phyloP scores from a whole-genome alignment of 2,888 invertebrate genomes.

The Nowickia ferox region DNA sequence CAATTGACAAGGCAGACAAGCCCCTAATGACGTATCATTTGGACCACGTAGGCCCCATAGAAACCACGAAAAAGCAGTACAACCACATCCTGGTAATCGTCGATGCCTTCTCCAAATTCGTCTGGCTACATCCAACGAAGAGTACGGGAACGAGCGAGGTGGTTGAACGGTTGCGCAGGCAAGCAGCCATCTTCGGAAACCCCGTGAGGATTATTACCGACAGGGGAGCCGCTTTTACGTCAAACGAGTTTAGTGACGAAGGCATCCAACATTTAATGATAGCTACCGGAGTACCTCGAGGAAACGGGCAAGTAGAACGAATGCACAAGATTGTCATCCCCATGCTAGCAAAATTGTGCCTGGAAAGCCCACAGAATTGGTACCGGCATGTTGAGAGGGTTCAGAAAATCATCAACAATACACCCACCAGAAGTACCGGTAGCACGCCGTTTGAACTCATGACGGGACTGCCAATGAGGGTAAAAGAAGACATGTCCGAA shows the following conservation, averaged over 20 bases:
- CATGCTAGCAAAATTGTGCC: neutral
- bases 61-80: neutral
- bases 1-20: neutral
- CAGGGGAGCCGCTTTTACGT: neutral
- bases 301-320: neutral
- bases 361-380: no score
- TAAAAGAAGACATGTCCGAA: neutral
- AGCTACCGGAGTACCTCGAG: neutral
- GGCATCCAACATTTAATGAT: neutral
- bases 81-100: constrained; percentile 52
- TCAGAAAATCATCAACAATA: no score
- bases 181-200: neutral
- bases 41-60: neutral
- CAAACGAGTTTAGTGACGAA: neutral
- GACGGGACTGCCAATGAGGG: neutral
- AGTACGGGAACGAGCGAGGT: constrained; percentile 68
- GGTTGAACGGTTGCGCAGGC: neutral
- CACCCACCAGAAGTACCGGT: no score
- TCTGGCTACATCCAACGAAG: constrained; percentile 79
- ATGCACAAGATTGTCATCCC: neutral
- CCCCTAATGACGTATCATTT: neutral
- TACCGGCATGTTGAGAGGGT: no score
- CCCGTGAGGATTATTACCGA: neutral
- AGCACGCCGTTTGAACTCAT: neutral
- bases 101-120: constrained; percentile 75